Conservation (phyloP, 64 coral and sea anemone species). For the Acropora tenuis region DNA sequence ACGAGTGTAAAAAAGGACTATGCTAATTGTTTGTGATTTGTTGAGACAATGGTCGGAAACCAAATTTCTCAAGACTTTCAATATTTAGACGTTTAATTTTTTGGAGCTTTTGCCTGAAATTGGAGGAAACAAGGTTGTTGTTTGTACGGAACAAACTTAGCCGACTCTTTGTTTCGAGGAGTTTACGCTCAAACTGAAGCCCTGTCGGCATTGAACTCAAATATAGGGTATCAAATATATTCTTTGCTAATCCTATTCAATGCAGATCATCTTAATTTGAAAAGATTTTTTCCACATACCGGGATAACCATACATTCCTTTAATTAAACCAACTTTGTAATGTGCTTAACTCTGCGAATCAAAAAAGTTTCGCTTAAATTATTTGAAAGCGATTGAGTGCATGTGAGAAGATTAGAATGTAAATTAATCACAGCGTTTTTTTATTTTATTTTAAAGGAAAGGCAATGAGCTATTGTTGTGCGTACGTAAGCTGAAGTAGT, state of each 20-base stretch:
- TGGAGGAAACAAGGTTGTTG: neutral
- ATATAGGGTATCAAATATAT: constrained; percentile 7
- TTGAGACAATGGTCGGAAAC: neutral
- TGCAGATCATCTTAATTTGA: neutral
- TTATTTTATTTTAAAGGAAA: too few relatives aligned
- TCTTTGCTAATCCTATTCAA: constrained; percentile 24
- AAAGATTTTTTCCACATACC: neutral
- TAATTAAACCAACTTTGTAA: too few relatives aligned
- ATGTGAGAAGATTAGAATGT: neutral
- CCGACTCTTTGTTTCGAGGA: neutral
- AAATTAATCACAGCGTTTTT: neutral
- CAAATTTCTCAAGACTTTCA: neutral
- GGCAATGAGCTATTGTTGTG: too few relatives aligned
- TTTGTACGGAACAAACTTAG: neutral
- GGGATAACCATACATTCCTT: neutral
- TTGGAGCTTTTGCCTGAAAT: too few relatives aligned
- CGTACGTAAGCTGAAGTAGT: neutral
- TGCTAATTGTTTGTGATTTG: too few relatives aligned
- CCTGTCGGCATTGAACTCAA: neutral
- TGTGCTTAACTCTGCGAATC: too few relatives aligned
- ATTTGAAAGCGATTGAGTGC: too few relatives aligned
- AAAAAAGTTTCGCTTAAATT: too few relatives aligned
- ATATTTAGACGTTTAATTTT: too few relatives aligned
- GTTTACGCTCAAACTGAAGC: neutral
- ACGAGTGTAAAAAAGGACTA: too few relatives aligned